phyloP scores from a whole-genome alignment of 2,888 invertebrate genomes.

The Plagodis pulveraria region DNA sequence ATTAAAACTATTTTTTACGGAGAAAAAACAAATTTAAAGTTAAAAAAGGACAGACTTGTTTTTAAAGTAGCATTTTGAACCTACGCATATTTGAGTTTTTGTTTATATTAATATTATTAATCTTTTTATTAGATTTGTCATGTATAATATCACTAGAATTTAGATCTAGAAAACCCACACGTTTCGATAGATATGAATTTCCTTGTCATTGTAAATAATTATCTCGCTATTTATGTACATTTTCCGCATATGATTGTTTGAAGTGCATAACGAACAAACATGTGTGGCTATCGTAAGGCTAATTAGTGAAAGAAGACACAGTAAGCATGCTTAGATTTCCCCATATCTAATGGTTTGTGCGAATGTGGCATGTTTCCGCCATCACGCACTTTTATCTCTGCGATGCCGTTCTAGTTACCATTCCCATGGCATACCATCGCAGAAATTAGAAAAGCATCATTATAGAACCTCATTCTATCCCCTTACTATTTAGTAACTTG shows the following conservation, averaged over 20 bases:
- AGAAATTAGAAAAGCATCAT: constrained; percentile 6
- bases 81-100: background rate
- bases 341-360: constrained; percentile 42
- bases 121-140: constrained; percentile 1
- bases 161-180: constrained; percentile 2
- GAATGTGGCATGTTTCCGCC: constrained; percentile 37
- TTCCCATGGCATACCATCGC: constrained; percentile 23
- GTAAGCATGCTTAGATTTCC: constrained; percentile 32
- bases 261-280: constrained; percentile 44
- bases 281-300: constrained; percentile 20
- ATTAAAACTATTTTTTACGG: too few relatives aligned
- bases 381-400: constrained; percentile 40
- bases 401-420: constrained; percentile 11
- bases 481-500: too few relatives aligned
- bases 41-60: too few relatives aligned
- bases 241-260: constrained; percentile 15
- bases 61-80: too few relatives aligned
- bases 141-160: constrained; percentile 2
- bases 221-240: constrained; percentile 9
- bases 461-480: too few relatives aligned
- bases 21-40: too few relatives aligned
- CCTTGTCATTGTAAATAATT: constrained; percentile 18
- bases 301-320: constrained; percentile 42
- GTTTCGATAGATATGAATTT: constrained; percentile 10
- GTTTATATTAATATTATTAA: constrained; percentile 11